Conservation (phyloP, 1,140 invertebrate genomes). For the Formica selysi region DNA sequence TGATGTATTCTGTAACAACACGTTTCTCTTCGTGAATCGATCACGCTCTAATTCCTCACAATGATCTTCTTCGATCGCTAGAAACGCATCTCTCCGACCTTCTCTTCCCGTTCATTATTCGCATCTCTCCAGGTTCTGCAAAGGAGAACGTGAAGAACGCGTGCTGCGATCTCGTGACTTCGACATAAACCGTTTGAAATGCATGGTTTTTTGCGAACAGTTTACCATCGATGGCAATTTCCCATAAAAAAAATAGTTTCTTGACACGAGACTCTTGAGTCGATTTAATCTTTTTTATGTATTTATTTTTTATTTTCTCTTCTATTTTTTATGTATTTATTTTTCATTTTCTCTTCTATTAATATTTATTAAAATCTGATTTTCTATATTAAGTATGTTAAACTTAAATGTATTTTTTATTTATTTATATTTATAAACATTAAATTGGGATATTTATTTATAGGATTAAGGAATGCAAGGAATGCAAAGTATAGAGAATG, state of each 20-base stretch:
- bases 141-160: conserved; percentile 31
- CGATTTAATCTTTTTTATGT: neutral
- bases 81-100: neutral
- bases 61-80: conserved; percentile 10
- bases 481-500: neutral
- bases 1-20: conserved; percentile 34
- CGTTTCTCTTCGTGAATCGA: conserved; percentile 33
- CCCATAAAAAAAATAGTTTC: conserved; percentile 13
- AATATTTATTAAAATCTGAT: neutral
- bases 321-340: neutral
- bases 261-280: neutral
- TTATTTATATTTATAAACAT: neutral
- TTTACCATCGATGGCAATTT: conserved; percentile 52
- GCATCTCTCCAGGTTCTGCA: neutral
- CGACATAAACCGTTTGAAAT: conserved; percentile 20
- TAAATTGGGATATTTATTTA: neutral
- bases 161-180: conserved; percentile 67
- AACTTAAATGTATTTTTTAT: conserved; percentile 3
- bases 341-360: neutral
- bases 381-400: neutral
- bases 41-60: conserved; percentile 40
- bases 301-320: neutral
- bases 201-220: neutral
- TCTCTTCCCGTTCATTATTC: conserved; percentile 8
- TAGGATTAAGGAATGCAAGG: neutral